Percentiles rank a stretch among this genome's conserved stretches.
These are phyloP conservation scores for Corydoras sp. DNA, from an alignment of 2,113 vertebrate genomes.

Conservation along the genomic window DNA sequence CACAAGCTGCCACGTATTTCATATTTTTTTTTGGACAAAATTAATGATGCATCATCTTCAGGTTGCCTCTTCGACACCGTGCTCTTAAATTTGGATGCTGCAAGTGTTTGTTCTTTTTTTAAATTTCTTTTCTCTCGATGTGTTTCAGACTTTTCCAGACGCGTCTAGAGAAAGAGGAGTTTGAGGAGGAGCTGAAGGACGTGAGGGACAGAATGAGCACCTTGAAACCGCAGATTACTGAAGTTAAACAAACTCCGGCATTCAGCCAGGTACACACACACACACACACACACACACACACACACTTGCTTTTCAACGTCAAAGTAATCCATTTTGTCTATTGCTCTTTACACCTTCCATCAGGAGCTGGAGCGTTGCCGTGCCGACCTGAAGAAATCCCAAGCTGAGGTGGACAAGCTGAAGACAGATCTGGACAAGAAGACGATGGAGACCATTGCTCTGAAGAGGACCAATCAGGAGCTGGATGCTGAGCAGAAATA, in stretches of 20 bases:
- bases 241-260: constrained; percentile 57
- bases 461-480: constrained; percentile 72
- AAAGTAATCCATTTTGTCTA: too few species aligned
- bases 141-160: constrained; percentile 75
- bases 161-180: constrained; percentile 88
- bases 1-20: too few species aligned
- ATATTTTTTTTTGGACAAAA: too few species aligned
- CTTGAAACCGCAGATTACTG: constrained; percentile 67
- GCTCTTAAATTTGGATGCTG: too few species aligned
- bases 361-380: constrained; percentile 70
- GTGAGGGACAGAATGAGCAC: constrained; percentile 63
- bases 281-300: constrained; percentile 24
- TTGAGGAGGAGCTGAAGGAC: constrained; percentile 84
- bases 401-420: constrained; percentile 59
- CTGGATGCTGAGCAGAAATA: constrained; percentile 70
- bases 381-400: constrained; percentile 62
- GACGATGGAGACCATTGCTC: constrained; percentile 71
- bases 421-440: constrained; percentile 63
- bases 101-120: background rate
- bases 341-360: too few species aligned
- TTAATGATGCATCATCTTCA: too few species aligned
- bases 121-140: constrained; percentile 14
- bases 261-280: constrained; percentile 53
- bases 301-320: constrained; percentile 21
- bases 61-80: too few species aligned